Base-by-base conservation (phyloP, 1,140 invertebrate species). In the Atta colombica region DNA sequence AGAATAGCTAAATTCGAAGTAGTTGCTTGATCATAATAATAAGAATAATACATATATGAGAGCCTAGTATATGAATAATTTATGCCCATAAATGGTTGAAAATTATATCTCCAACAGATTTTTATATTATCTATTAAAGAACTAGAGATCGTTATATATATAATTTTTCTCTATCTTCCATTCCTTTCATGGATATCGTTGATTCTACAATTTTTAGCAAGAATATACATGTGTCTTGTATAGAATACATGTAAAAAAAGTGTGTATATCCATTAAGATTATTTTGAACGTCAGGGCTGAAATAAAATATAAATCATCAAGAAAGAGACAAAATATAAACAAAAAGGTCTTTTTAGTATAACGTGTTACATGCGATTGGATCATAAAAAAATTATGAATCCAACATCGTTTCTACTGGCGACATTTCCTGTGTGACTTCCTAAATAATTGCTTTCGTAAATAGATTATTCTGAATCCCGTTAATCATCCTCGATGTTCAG, bases 371-470 rank as follows among this genome's bases (percentile, higher is more conserved):
- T 35, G 10, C 25, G n/a, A 51, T 63, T 35, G 28, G n/a, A 63
- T 84, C 8, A 18, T 49, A 51, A 61, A 25, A 14, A 72, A 61
- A 61, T 31, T 49, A 14, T 68, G 35, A 69, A 51, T 49, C 39
- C 66, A 51, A 28, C 21, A 51, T 61, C 12, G 55, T 61, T 84
- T 84, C 80, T 63, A 61, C 69, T 84, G 69, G 69, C 80, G 69
- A 84, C 28, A 61, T 49, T 72, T 74, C 69, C 21, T 39, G 39
- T 75, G 21, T 75, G 28, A 51, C 45, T 84, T 61, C 18, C 58
- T 61, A 74, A 49, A 84, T 61, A 78, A 74, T 60, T 74, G 69
- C 69, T 84, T 84, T 51, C 55, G 5, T 63, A 31, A 74, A 84
- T 84, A 51, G 39, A 61, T 84, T 82, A 61, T 74, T 74, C 55